A percentile compares a stretch with the other conserved stretches of the same genome.
These are phyloP conservation scores for Zalophus californianus DNA, from an alignment of 2,797 vertebrate species.

Conservation along the genomic window DNA sequence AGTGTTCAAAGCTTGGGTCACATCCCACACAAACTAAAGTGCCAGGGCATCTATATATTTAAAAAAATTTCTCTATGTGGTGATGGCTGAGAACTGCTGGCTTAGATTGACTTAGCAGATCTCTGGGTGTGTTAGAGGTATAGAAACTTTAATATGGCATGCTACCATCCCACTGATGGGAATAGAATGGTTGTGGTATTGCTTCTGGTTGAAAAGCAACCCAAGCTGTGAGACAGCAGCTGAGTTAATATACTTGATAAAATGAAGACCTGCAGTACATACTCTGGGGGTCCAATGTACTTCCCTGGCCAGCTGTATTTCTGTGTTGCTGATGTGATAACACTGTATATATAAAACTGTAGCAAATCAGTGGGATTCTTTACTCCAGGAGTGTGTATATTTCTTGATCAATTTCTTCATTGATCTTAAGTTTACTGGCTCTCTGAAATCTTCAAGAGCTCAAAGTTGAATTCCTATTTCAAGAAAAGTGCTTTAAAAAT, in stretches of 20 bases:
- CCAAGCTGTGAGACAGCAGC: neutral
- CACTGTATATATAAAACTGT: neutral
- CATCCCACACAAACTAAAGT: neutral
- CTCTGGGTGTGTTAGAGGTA: neutral
- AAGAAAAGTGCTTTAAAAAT: neutral
- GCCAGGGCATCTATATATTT: neutral
- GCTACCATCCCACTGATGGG: neutral
- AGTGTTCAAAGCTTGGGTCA: neutral
- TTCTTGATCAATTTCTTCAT: constrained; percentile 26
- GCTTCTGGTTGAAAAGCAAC: neutral
- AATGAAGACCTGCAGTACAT: neutral
- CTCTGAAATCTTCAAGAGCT: constrained; percentile 54
- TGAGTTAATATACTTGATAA: neutral
- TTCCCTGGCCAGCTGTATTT: neutral
- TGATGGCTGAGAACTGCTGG: neutral
- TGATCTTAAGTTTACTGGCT: constrained; percentile 73
- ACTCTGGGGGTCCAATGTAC: neutral
- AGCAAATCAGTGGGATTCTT: constrained; percentile 65
- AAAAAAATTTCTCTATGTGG: neutral
- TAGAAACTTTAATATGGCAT: neutral
- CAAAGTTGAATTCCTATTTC: constrained; percentile 24
- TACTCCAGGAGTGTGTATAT: constrained; percentile 14
- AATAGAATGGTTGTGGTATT: neutral
- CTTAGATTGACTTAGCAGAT: neutral
- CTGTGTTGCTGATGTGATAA: neutral